These are phyloP conservation scores for Onychostruthus taczanowskii DNA, from an alignment of 2,113 vertebrate genomes.

Conservation along the genomic window DNA sequence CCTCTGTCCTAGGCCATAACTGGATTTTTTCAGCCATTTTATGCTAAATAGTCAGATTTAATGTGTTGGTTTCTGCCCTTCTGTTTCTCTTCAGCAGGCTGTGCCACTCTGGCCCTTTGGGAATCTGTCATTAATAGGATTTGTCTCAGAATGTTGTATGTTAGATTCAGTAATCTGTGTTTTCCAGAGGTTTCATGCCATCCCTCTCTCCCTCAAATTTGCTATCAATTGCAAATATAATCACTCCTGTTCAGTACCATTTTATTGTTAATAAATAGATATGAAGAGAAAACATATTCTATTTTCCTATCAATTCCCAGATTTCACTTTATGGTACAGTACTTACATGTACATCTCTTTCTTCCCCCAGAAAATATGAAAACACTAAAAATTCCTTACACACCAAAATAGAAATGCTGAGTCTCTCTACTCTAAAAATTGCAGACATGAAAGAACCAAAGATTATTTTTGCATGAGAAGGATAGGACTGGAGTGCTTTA, in stretches of 20 bases:
- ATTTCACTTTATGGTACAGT: not conserved
- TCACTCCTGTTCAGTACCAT: not conserved
- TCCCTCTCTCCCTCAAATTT: not conserved
- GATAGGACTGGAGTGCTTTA: not conserved
- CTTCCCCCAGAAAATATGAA: not conserved
- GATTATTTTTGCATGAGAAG: not conserved
- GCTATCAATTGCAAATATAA: not conserved
- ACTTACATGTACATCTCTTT: not conserved
- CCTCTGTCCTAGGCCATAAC: not conserved
- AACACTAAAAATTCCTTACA: not conserved
- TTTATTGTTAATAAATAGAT: not conserved
- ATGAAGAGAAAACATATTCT: not conserved
- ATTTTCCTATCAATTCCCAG: not conserved
- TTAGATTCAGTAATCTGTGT: not conserved
- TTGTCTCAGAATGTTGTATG: not conserved
- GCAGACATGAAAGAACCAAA: not conserved
- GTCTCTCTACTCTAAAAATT: not conserved
- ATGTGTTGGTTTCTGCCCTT: not conserved
- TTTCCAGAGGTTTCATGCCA: not conserved
- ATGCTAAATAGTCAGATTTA: not conserved
- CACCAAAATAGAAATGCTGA: not conserved
- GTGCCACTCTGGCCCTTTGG: not conserved
- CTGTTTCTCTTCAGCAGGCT: not conserved
- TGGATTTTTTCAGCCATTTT: not conserved
- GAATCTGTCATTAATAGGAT: not conserved